phyloP scores from a whole-genome alignment of 1,140 invertebrate species.

The Sycobia sp. region DNA sequence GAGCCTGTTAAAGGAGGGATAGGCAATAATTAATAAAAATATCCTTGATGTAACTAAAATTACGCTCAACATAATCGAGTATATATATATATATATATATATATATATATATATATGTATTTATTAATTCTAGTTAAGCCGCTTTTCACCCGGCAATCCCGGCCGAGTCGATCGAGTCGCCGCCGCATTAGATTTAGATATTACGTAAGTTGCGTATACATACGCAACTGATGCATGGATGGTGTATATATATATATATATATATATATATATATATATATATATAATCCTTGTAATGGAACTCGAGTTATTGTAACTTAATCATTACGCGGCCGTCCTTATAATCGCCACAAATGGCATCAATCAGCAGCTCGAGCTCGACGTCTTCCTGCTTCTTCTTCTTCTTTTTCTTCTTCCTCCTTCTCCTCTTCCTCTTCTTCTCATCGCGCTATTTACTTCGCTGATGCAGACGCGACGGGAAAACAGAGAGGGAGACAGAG shows the following conservation, averaged over 20 bases:
- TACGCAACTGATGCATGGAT: not conserved
- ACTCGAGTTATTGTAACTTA: slow-evolving; percentile 22
- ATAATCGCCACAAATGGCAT: not conserved
- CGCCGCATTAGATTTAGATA: slow-evolving; percentile 25
- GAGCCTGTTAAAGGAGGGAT: no score
- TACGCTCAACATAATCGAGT: not conserved
- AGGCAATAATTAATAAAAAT: slow-evolving; percentile 20
- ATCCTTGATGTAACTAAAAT: slow-evolving; percentile 17
- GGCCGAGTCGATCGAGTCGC: not conserved
- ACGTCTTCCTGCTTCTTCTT: not conserved
- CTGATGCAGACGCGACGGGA: no score
- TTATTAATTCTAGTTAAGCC: slow-evolving; percentile 16
- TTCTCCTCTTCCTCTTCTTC: not conserved
- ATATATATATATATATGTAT: no score
- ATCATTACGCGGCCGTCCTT: slow-evolving; percentile 6
- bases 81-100: no score
- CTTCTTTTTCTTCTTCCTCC: not conserved
- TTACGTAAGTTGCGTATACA: slow-evolving; percentile 16
- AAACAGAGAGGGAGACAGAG: no score
- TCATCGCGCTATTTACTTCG: no score
- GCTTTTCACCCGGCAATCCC: no score
- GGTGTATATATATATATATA: no score
- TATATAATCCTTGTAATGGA: slow-evolving; percentile 21
- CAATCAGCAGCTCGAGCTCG: not conserved
- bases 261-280: no score